Base-by-base conservation (phyloP, 2,113 vertebrate species). In the Anas platyrhynchos region DNA sequence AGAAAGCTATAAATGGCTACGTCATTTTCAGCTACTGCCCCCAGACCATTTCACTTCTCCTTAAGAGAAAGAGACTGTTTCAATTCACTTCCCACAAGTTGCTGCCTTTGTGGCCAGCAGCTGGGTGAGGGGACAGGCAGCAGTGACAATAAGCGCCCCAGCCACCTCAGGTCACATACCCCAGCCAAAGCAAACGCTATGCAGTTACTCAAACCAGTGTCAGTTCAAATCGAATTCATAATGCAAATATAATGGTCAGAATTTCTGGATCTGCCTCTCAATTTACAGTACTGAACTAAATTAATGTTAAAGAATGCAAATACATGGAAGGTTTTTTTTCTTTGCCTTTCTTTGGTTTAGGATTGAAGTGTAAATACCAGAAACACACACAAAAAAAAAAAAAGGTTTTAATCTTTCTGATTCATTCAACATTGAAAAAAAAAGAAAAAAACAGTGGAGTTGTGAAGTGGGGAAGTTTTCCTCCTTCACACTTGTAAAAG, bases 361-460 rank as follows among this genome's bases (percentile, higher is more conserved):
- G 25, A 80, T 93, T 75, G 68, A 84, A 81, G 41, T 56, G 23
- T 50, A 89, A 67, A 69, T 74, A 88, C 58, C 29, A 29, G 76
- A 46, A 32, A 56, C 11, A 65, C 20, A 34, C 34, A 34, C 34
- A 34, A 34, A 34, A 34, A 34, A 34, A 71, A 36, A 50, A 56
- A 46, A 59, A 8, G 27, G 9, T 55, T n/a, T 58, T 79, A 4
- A 32, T 68, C 44, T 73, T 81, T n/a, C 66, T 76, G 63, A 78
- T 65, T 74, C 3, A 62, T 50, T 79, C 52, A 1, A 71, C 72
- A 58, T 25, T 54, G 81, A 76, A 48, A 84, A 91, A 69, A 81
- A 79, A 48, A 84, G 86, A 69, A 78, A 20, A 46, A 8, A 48
- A 9, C 66, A 79, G 61, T 17, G 25, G n/a, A 55, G 13, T 5